phyloP scores from a whole-genome alignment of 2,797 vertebrate species.

The Phyllotis vaccarum region DNA sequence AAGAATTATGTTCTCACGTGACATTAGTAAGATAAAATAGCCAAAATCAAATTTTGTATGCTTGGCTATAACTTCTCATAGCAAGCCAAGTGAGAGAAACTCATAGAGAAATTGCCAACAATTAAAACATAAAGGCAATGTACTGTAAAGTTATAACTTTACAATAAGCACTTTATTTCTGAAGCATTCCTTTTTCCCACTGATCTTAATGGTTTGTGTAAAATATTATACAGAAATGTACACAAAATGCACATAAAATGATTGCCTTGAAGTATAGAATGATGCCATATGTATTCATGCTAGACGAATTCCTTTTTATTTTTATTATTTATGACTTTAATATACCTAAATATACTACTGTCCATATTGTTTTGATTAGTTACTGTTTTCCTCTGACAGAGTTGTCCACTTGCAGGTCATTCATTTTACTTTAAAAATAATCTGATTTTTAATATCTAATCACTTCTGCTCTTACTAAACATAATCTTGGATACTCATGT shows the following conservation, averaged over 20 bases:
- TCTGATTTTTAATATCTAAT: slow-evolving; percentile 33
- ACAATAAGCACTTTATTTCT: slow-evolving; percentile 3
- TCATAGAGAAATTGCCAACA: neutral
- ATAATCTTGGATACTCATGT: neutral
- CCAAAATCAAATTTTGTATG: slow-evolving; percentile 67
- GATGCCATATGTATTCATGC: neutral
- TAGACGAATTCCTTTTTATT: neutral
- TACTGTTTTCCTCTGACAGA: neutral
- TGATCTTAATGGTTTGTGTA: neutral
- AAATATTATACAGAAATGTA: neutral
- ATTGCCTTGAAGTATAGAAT: neutral
- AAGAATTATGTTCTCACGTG: slow-evolving; percentile 17
- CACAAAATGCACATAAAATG: neutral
- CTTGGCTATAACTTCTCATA: slow-evolving; percentile 50
- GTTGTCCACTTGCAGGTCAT: neutral
- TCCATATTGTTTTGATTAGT: slow-evolving; percentile 3
- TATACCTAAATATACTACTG: neutral
- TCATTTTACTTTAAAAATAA: slow-evolving; percentile 3
- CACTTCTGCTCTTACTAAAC: neutral
- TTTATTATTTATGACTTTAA: slow-evolving; percentile 20
- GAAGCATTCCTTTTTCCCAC: neutral
- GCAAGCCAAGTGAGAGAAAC: neutral
- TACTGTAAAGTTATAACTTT: neutral
- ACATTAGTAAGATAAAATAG: slow-evolving; percentile 31
- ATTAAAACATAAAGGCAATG: neutral